Percentiles rank a stretch among this genome's conserved stretches.
Evolutionary conservation across 2,888 invertebrate genomes (phyloP).

Genomic region (Stenurella melanura): DNA sequence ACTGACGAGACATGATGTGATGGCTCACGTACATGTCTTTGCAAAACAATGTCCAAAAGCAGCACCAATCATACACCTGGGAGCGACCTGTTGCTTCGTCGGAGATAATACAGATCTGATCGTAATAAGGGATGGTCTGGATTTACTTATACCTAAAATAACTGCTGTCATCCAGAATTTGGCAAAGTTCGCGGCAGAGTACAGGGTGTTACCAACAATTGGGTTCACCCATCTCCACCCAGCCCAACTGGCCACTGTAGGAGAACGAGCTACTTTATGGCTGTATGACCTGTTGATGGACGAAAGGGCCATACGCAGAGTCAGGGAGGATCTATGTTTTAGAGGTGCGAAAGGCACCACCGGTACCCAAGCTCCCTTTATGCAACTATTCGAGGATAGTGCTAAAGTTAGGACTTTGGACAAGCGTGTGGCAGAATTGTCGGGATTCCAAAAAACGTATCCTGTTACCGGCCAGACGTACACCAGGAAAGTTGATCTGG

Average conservation of each 20-base stretch:
- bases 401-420: constrained; percentile 91
- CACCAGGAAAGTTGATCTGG: constrained; percentile 91
- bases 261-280: constrained; percentile 97
- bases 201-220: constrained; percentile 89
- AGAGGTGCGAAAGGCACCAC: constrained; percentile 99
- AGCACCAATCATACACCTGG: constrained; percentile 96
- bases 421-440: constrained; percentile 87
- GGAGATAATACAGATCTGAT: constrained; percentile 98
- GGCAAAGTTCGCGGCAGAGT: constrained; percentile 85
- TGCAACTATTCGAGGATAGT: constrained; percentile 92
- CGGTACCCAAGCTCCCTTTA: constrained; percentile 97
- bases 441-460: constrained; percentile 91
- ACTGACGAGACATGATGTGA: constrained; percentile 95
- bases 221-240: constrained; percentile 99
- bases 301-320: constrained; percentile 86
- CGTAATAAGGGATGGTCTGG: constrained; percentile 88
- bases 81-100: constrained; percentile 98
- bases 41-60: constrained; percentile 92
- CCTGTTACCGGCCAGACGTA: constrained; percentile 97
- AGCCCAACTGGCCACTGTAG: constrained; percentile 98
- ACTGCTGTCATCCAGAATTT: constrained; percentile 88
- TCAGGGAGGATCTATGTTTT: constrained; percentile 88
- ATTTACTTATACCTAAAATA: constrained; percentile 88
- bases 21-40: constrained; percentile 98
- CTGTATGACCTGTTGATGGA: constrained; percentile 96